Evolutionary conservation across 2,797 vertebrate genomes (phyloP).

Genomic region (Helostoma temminkii): DNA sequence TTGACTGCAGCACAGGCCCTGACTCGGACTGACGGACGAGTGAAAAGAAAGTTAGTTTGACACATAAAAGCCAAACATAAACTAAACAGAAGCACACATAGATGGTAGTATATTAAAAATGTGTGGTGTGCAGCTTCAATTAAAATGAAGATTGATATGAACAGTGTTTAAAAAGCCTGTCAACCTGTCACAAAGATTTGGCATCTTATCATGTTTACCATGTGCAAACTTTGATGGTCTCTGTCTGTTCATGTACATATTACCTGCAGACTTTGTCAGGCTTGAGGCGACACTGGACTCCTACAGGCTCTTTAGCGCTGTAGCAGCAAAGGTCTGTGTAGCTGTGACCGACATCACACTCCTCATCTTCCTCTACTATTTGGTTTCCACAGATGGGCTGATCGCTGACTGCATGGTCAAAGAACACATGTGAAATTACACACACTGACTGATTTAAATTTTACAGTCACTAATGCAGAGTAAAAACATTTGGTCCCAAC

Average conservation of each 20-base stretch:
- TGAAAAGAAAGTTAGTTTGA: neutral
- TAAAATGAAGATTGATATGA: neutral
- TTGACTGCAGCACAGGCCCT: conserved; percentile 85
- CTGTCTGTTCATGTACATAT: neutral
- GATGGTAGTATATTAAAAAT: neutral
- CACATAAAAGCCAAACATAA: neutral
- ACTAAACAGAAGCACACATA: neutral
- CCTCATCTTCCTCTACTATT: conserved; percentile 86
- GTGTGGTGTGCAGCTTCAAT: neutral
- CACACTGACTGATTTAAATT: conserved; percentile 19
- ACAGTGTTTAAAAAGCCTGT: no score
- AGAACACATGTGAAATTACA: conserved; percentile 25
- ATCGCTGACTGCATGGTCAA: conserved; percentile 80
- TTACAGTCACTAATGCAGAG: conserved; percentile 8
- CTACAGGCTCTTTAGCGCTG: conserved; percentile 73
- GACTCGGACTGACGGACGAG: conserved; percentile 82
- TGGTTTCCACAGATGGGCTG: conserved; percentile 89
- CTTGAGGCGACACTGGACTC: conserved; percentile 83
- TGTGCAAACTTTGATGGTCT: neutral
- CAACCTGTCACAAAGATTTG: neutral
- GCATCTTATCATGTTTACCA: neutral
- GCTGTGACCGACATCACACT: conserved; percentile 86
- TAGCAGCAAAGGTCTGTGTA: conserved; percentile 84
- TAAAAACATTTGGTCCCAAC: conserved; percentile 8
- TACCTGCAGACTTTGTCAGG: conserved; percentile 86